Conservation (phyloP, 2,113 vertebrate species). For the Nestor notabilis region DNA sequence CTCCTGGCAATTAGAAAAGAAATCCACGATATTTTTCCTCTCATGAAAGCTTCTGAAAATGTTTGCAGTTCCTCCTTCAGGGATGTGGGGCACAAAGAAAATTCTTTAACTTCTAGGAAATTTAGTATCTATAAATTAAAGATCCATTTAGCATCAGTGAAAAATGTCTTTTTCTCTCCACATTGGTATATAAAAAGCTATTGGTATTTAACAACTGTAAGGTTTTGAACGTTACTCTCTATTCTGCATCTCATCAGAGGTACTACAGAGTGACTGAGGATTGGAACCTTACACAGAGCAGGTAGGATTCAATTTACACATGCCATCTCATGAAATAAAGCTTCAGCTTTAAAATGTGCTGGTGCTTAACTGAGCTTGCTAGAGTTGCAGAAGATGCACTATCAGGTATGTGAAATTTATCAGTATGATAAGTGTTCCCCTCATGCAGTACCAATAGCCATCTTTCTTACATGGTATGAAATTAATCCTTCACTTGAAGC, state of each 20-base stretch:
- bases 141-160: background rate
- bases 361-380: background rate
- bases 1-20: background rate
- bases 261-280: background rate
- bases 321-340: background rate
- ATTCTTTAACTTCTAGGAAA: background rate
- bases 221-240: background rate
- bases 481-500: slow-evolving; percentile 47
- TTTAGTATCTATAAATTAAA: background rate
- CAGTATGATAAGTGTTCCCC: slow-evolving; percentile 46
- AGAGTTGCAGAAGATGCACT: background rate
- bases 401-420: slow-evolving; percentile 18
- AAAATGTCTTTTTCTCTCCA: background rate
- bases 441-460: background rate
- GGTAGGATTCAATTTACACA: background rate
- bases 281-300: background rate
- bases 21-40: background rate
- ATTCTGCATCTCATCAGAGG: background rate
- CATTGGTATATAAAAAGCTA: background rate
- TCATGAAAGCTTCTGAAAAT: background rate
- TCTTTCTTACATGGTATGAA: background rate
- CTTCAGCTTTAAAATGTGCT: background rate
- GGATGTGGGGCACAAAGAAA: background rate
- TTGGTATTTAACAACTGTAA: background rate
- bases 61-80: background rate